Conservation (phyloP, 2,797 vertebrate genomes). For the Hemitrygon akajei region DNA sequence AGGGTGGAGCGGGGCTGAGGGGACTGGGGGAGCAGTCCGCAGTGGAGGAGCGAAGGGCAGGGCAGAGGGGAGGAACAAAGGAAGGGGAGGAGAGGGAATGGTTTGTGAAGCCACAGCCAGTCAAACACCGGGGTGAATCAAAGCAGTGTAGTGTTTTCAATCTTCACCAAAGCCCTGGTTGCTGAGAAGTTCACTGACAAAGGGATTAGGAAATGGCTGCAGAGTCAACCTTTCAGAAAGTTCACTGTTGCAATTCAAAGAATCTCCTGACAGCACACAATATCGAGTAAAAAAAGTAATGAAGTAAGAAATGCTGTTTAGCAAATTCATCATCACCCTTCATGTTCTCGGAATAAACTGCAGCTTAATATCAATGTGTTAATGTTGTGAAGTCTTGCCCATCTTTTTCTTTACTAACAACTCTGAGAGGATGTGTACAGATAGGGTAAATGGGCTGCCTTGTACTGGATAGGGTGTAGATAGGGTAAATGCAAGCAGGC, state of each 20-base stretch:
- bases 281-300: background rate
- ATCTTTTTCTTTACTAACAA: background rate
- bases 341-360: too few relatives aligned
- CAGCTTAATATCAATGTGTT: background rate
- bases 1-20: too few relatives aligned
- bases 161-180: background rate
- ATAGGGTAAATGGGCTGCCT: too few relatives aligned
- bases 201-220: background rate
- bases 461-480: too few relatives aligned
- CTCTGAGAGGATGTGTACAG: background rate
- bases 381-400: background rate
- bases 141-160: background rate
- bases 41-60: too few relatives aligned
- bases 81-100: too few relatives aligned
- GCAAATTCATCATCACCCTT: background rate
- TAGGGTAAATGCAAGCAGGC: too few relatives aligned
- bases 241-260: background rate
- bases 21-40: too few relatives aligned
- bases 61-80: too few relatives aligned
- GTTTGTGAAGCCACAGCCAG: too few relatives aligned
- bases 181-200: background rate
- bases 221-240: background rate
- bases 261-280: background rate
- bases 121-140: background rate
- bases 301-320: background rate